Evolutionary conservation across 2,888 invertebrate genomes (phyloP).

Genomic region (Thecocarcelia acutangulata): DNA sequence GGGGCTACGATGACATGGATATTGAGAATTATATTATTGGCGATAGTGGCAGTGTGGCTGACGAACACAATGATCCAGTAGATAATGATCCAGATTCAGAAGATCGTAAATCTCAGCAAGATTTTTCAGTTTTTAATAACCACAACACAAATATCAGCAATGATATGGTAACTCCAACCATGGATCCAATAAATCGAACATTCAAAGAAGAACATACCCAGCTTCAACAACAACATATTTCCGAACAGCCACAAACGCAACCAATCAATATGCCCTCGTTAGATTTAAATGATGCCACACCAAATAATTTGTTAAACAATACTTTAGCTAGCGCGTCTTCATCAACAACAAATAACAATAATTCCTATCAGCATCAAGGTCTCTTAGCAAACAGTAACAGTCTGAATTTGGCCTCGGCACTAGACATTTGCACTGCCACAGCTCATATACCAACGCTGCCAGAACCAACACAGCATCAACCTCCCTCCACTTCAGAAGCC

Average conservation of each 20-base stretch:
- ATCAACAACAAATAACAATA: slow-evolving; percentile 20
- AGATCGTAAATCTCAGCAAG: slow-evolving; percentile 70
- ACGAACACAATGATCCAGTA: slow-evolving; percentile 58
- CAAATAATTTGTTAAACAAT: slow-evolving; percentile 39
- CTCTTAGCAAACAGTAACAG: slow-evolving; percentile 31
- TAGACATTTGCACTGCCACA: slow-evolving; percentile 44
- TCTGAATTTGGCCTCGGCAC: slow-evolving; percentile 37
- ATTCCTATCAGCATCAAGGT: slow-evolving; percentile 43
- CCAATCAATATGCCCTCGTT: slow-evolving; percentile 68
- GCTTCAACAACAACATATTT: slow-evolving; percentile 55
- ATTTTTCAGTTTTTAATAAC: slow-evolving; percentile 69
- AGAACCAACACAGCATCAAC: slow-evolving; percentile 5
- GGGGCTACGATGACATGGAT: slow-evolving; percentile 77
- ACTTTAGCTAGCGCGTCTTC: slow-evolving; percentile 21
- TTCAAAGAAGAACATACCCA: slow-evolving; percentile 57
- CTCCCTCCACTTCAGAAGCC: slow-evolving; percentile 51
- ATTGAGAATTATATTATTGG: slow-evolving; percentile 78
- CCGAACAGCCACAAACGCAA: slow-evolving; percentile 58
- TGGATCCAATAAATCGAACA: slow-evolving; percentile 37
- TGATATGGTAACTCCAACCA: slow-evolving; percentile 33
- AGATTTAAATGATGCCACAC: slow-evolving; percentile 52
- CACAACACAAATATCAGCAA: slow-evolving; percentile 58
- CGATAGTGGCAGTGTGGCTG: slow-evolving; percentile 72
- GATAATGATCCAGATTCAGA: slow-evolving; percentile 62
- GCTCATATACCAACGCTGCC: slow-evolving; percentile 4